Evolutionary conservation across 2,888 invertebrate species (phyloP).

Genomic region (Odontocolon sp.): DNA sequence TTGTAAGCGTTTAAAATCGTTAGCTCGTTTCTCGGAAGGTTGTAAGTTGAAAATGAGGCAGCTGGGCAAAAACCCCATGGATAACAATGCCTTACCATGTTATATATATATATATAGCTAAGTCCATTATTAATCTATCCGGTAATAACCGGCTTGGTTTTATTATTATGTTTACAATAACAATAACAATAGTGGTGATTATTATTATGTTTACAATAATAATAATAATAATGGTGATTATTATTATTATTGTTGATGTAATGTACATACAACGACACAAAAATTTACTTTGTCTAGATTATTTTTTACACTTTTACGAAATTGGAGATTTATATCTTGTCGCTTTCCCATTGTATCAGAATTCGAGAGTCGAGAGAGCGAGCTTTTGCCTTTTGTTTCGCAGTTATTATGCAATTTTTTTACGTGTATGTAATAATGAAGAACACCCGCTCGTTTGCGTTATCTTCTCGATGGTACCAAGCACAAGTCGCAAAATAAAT

Average conservation of each 20-base stretch:
- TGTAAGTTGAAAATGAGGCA: neutral
- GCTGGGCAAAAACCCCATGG: slow-evolving; percentile 21
- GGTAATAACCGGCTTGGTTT: neutral
- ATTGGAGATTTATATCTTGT: too few species aligned
- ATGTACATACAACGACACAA: too few species aligned
- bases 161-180: slow-evolving; percentile 4
- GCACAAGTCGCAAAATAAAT: neutral
- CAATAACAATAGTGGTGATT: neutral
- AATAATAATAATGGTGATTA: too few species aligned
- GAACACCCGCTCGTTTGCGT: neutral
- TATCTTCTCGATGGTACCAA: neutral
- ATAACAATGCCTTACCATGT: slow-evolving; percentile 32
- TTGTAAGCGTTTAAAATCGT: neutral
- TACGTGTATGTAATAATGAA: too few species aligned
- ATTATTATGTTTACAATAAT: slow-evolving; percentile 5
- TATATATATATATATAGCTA: too few species aligned
- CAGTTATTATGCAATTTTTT: too few species aligned
- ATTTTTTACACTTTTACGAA: too few species aligned
- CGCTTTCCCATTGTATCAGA: too few species aligned
- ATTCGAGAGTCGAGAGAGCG: too few species aligned
- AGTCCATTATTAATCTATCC: slow-evolving; percentile 18
- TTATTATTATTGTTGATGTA: too few species aligned
- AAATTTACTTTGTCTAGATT: too few species aligned
- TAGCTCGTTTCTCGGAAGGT: slow-evolving; percentile 24
- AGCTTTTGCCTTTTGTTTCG: too few species aligned